These are phyloP conservation scores for Drosophila neonasuta DNA, from an alignment of 2,888 invertebrate genomes.

Conservation along the genomic window DNA sequence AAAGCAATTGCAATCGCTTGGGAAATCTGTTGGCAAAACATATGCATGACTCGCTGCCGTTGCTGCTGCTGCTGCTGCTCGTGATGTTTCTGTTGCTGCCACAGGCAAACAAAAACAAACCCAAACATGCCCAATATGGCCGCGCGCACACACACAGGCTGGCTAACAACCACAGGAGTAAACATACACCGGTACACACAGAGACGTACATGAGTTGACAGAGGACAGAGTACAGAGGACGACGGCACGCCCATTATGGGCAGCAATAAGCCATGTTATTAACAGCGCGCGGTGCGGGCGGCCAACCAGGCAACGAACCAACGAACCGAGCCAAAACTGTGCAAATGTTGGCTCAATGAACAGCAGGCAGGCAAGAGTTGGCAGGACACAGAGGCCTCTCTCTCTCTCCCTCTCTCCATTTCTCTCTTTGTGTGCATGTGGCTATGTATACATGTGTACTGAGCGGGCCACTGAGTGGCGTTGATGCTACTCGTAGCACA, in stretches of 20 bases:
- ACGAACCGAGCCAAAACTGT: conserved; percentile 63
- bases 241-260: conserved; percentile 61
- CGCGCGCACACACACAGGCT: conserved; percentile 41
- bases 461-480: conserved; percentile 25
- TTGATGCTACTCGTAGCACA: conserved; percentile 50
- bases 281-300: conserved; percentile 45
- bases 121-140: conserved; percentile 53
- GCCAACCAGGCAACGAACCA: conserved; percentile 34
- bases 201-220: conserved; percentile 39
- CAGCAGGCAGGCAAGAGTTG: conserved; percentile 19
- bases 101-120: conserved; percentile 53
- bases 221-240: conserved; percentile 14
- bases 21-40: conserved; percentile 71
- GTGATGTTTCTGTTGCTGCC: conserved; percentile 19
- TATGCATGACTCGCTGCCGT: conserved; percentile 44
- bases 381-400: conserved; percentile 29
- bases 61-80: conserved; percentile 10
- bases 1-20: conserved; percentile 64
- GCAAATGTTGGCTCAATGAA: conserved; percentile 66
- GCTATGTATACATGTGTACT: conserved; percentile 21
- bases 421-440: conserved; percentile 22
- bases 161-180: conserved; percentile 67
- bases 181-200: conserved; percentile 33
- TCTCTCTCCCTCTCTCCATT: conserved; percentile 25
- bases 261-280: conserved; percentile 75